These are phyloP conservation scores for Drosophila malerkotliana DNA, from an alignment of 1,140 invertebrate genomes.

Conservation along the genomic window DNA sequence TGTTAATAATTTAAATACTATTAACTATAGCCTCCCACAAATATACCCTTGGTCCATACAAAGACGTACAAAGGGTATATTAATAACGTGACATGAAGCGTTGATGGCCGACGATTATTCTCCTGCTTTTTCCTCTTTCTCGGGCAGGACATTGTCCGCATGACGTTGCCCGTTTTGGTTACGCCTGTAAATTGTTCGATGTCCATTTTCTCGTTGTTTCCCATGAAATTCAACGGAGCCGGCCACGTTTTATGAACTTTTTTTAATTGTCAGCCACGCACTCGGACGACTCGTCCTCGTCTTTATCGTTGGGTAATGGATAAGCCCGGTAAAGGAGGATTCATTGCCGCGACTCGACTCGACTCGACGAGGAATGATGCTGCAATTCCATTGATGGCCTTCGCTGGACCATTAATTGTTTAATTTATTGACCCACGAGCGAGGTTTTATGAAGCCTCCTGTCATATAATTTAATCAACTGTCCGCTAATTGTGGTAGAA, in stretches of 20 bases:
- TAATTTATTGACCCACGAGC: constrained; percentile 63
- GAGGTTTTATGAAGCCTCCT: constrained; percentile 52
- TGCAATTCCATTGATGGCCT: constrained; percentile 63
- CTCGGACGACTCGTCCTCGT: constrained; percentile 7
- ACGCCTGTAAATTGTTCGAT: constrained; percentile 73
- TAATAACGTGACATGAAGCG: constrained; percentile 58
- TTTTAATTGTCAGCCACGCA: constrained; percentile 48
- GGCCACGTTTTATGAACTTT: constrained; percentile 43
- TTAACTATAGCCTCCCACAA: not conserved
- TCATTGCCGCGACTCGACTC: constrained; percentile 20
- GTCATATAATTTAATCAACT: constrained; percentile 31
- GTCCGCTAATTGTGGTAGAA: not conserved
- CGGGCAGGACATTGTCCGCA: constrained; percentile 44
- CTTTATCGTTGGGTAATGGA: constrained; percentile 34
- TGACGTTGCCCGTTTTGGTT: constrained; percentile 68
- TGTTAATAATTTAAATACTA: too few species aligned
- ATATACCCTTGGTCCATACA: not conserved
- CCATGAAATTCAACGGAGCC: constrained; percentile 7
- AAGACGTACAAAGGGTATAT: not conserved
- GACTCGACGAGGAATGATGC: constrained; percentile 42
- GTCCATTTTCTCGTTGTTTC: constrained; percentile 39
- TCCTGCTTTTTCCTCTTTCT: constrained; percentile 1
- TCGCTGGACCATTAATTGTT: constrained; percentile 63
- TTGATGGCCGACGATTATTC: constrained; percentile 25
- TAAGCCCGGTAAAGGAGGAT: constrained; percentile 28